phyloP scores from a whole-genome alignment of 30 jellyfish, hydroid and myxozoan genomes.

The Rhopilema esculentum region DNA sequence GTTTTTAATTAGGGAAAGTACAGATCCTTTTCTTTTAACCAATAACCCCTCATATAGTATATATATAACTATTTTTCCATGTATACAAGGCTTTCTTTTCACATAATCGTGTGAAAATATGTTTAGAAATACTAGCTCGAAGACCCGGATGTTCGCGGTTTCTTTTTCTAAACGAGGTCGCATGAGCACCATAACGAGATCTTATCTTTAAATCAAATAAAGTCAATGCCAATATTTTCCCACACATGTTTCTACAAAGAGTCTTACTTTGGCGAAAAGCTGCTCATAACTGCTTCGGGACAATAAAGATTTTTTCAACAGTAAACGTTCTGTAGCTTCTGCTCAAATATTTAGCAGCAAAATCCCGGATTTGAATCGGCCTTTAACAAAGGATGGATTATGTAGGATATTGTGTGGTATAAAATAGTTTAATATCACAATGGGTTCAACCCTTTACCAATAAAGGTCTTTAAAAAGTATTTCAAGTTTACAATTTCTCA shows the following conservation, averaged over 20 bases:
- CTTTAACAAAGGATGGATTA: background rate
- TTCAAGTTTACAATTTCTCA: background rate
- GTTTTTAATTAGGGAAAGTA: no score
- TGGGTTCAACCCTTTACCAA: background rate
- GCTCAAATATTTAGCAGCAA: background rate
- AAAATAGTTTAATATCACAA: background rate
- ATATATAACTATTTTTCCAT: no score
- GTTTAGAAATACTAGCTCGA: no score
- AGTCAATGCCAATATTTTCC: background rate
- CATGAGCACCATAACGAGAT: background rate
- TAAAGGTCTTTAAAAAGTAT: background rate
- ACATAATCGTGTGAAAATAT: no score
- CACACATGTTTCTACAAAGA: background rate
- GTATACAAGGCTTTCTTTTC: no score
- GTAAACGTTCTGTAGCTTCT: background rate
- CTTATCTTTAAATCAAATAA: background rate
- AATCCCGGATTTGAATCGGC: background rate
- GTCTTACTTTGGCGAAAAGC: background rate
- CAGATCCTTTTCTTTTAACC: no score
- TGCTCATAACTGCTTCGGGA: background rate
- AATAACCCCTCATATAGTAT: no score
- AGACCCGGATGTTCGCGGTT: no score
- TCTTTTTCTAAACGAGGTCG: background rate
- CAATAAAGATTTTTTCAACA: background rate
- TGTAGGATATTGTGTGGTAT: background rate